Evolutionary conservation across 2,888 invertebrate genomes (phyloP).

Genomic region (Cetonia aurata): DNA sequence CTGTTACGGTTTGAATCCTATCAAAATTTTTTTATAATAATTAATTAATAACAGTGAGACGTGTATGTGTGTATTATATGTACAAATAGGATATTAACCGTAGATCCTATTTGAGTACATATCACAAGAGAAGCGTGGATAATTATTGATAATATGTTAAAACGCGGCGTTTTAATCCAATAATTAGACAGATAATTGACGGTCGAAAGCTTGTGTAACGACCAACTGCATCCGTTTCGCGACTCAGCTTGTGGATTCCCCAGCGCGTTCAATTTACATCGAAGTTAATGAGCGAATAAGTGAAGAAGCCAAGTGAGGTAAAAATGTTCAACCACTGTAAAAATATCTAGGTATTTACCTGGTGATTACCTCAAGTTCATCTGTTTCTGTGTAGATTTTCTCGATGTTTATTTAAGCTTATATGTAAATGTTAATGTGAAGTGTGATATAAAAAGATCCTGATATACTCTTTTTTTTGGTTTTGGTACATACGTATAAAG

Average conservation of each 20-base stretch:
- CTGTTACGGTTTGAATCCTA: too few relatives aligned
- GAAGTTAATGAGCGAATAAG: conserved; percentile 23
- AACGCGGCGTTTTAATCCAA: conserved; percentile 12
- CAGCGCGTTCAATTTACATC: conserved; percentile 20
- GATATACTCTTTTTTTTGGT: too few relatives aligned
- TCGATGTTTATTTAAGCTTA: too few relatives aligned
- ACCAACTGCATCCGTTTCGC: conserved; percentile 27
- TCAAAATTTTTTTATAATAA: too few relatives aligned
- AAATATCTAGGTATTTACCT: conserved; percentile 2
- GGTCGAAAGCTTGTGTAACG: conserved; percentile 28
- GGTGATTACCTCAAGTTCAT: too few relatives aligned
- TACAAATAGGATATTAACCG: conserved; percentile 5
- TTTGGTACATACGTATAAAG: too few relatives aligned
- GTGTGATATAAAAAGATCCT: too few relatives aligned
- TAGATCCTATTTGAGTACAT: neutral
- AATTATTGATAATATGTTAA: neutral
- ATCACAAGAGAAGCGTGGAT: neutral
- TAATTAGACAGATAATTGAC: conserved; percentile 31
- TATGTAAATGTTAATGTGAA: too few relatives aligned
- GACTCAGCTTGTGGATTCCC: conserved; percentile 17
- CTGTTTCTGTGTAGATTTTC: too few relatives aligned
- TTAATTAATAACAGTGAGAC: too few relatives aligned
- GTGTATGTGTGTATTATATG: neutral
- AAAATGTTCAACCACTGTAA: conserved; percentile 26
- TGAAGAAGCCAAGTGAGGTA: neutral